phyloP scores from a whole-genome alignment of 2,113 vertebrate genomes.

The Myotis brandtii region DNA sequence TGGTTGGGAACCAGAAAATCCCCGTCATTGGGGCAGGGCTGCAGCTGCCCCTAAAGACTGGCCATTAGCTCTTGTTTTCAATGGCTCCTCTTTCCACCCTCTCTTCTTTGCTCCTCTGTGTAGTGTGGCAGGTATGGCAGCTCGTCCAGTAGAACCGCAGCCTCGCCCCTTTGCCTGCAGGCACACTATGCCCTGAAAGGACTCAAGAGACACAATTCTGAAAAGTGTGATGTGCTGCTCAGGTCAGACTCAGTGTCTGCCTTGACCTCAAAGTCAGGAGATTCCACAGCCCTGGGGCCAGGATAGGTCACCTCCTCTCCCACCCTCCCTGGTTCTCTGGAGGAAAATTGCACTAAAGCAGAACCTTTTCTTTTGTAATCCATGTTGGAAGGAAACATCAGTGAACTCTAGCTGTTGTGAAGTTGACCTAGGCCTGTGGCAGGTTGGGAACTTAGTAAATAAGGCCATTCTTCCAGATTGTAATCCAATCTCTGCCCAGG shows the following conservation, averaged over 20 bases:
- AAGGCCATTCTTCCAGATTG: slow-evolving; percentile 1
- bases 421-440: neutral
- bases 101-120: neutral
- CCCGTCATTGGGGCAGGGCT: neutral
- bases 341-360: slow-evolving; percentile 24
- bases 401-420: neutral
- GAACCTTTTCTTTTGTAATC: slow-evolving; percentile 28
- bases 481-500: neutral
- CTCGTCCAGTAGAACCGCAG: neutral
- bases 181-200: neutral
- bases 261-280: slow-evolving; percentile 13
- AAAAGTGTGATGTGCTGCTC: slow-evolving; percentile 45
- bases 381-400: neutral
- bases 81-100: neutral
- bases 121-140: neutral
- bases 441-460: neutral
- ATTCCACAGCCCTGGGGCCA: neutral
- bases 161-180: neutral
- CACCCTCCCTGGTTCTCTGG: neutral
- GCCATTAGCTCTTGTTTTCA: neutral
- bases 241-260: neutral
- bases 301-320: neutral
- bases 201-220: neutral
- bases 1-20: slow-evolving; percentile 56
- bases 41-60: neutral